Percentiles rank a stretch among this genome's conserved stretches.
Conservation (phyloP, 2,113 vertebrate species). For the Brachyhypopomus gauderio region DNA sequence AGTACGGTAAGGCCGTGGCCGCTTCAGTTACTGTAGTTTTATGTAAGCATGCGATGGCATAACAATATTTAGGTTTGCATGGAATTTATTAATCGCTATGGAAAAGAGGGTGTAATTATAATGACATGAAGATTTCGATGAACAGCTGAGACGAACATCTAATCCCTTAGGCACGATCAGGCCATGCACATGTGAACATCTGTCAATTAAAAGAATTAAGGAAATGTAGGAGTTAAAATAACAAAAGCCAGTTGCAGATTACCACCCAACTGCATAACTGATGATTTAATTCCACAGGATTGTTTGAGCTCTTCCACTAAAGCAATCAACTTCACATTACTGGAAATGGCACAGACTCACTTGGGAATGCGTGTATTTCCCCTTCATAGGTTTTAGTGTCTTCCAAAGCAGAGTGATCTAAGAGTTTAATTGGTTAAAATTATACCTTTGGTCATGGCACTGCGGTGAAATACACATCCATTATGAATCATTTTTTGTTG, state of each 20-base stretch:
- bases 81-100: too few relatives aligned
- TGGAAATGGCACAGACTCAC: neutral
- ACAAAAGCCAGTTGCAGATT: neutral
- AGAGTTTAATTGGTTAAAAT: too few relatives aligned
- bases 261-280: neutral
- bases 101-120: neutral
- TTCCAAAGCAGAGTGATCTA: neutral
- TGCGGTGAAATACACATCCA: too few relatives aligned
- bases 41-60: too few relatives aligned
- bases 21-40: too few relatives aligned
- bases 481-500: too few relatives aligned
- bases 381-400: neutral
- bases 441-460: too few relatives aligned
- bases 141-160: neutral
- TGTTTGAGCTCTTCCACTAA: neutral
- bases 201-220: neutral
- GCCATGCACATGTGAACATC: constrained; percentile 2
- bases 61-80: too few relatives aligned
- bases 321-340: constrained; percentile 5
- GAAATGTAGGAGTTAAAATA: neutral
- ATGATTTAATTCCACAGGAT: neutral
- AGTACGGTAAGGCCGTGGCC: too few relatives aligned
- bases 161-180: neutral
- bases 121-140: neutral
- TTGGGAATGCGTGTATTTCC: neutral